Evolutionary conservation across 1,140 invertebrate species (phyloP), one percentile per base, ranked within the genome.

Genomic region (Papilio machaon): DNA sequence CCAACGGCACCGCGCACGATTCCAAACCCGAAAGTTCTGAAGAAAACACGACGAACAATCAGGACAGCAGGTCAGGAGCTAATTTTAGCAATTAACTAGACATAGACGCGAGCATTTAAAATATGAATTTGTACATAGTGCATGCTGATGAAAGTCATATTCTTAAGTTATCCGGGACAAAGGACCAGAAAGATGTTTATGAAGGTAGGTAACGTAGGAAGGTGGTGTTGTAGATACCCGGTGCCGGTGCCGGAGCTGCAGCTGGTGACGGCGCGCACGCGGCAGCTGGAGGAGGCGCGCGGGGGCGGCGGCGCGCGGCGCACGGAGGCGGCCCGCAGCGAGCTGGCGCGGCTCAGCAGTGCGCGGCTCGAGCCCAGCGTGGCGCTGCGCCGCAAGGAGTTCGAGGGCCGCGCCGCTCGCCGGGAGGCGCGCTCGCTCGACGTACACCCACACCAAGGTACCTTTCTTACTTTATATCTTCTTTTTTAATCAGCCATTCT

Each of bases 351-450:
- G 47, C 89, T 98, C 60, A 96, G 96, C 60, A 95, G 96, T 79
- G 97, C 97, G 85, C 95, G 95, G 43, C 96, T 96, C 43, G 96
- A 96, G 77, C 96, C 97, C 7, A 97, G 97, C 87, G 97, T 98
- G 2, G 97, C 96, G 23, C 95, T 97, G 49, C 92, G 97, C 15
- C 95, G 97, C 80, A 95, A 96, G 83, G 97, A 97, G 88, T 98
- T 97, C 89, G 97, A 98, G 87, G 96, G 95, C 0, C 94, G 95
- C 76, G 79, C 90, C 3, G 85, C 85, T 0, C 84, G 94, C 23
- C 80, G 94, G 49, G 94, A 95, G 73, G 95, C 95, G 1, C 84
- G 93, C 38, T 95, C 93, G 73, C 85, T 95, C n/a, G 94, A 95
- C 79, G 92, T 94, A 75, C 94, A 95, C 82, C 91, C 93, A 30